Evolutionary conservation across 2,797 vertebrate species (phyloP).

Genomic region (Pseudochirops cupreus): DNA sequence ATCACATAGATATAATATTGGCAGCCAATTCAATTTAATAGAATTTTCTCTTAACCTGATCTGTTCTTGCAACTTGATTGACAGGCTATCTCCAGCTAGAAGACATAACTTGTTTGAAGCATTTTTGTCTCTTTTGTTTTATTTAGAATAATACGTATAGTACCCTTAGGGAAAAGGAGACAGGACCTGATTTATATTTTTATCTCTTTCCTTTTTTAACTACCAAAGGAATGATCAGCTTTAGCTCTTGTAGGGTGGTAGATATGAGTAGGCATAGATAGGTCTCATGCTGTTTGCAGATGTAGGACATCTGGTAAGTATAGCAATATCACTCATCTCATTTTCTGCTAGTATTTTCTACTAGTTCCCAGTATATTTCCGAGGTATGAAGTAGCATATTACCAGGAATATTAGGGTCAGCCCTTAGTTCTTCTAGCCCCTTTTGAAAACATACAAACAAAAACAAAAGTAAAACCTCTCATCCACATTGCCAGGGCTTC

Average conservation of each 20-base stretch:
- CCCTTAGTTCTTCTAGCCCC: neutral
- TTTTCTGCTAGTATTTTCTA: neutral
- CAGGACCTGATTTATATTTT: neutral
- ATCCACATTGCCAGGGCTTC: neutral
- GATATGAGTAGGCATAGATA: neutral
- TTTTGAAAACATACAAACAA: neutral
- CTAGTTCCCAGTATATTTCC: neutral
- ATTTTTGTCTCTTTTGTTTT: neutral
- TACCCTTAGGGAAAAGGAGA: neutral
- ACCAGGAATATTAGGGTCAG: neutral
- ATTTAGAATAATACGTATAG: neutral
- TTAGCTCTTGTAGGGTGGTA: neutral
- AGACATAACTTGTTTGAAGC: neutral
- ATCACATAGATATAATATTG: neutral
- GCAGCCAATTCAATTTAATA: neutral
- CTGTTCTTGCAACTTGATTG: conserved; percentile 7
- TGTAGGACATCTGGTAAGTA: neutral
- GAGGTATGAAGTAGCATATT: neutral
- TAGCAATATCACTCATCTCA: neutral
- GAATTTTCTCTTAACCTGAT: conserved; percentile 27
- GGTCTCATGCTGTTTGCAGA: neutral
- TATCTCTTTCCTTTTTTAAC: neutral
- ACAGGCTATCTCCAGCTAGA: neutral
- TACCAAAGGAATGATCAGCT: neutral
- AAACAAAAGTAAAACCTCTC: neutral